Conservation (phyloP, 2,888 invertebrate genomes). For the Eristalis arbustorum region DNA sequence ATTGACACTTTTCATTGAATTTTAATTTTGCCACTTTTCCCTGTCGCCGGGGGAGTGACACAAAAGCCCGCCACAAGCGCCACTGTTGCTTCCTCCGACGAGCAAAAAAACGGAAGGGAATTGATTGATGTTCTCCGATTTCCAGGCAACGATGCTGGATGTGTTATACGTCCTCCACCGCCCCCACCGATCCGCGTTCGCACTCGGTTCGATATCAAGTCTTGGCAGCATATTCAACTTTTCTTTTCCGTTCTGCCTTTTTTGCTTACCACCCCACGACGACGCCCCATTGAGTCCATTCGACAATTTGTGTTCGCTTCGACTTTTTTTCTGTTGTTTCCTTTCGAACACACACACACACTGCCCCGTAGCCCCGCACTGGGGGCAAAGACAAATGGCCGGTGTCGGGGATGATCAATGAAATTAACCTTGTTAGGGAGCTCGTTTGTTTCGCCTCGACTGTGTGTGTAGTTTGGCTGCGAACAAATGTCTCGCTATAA, state of each 20-base stretch:
- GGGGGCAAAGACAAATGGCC: slow-evolving; percentile 77
- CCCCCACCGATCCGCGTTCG: slow-evolving; percentile 24
- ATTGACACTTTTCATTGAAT: slow-evolving; percentile 78
- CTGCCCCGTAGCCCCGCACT: slow-evolving; percentile 37
- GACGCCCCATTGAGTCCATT: slow-evolving; percentile 49
- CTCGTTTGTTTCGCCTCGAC: slow-evolving; percentile 74
- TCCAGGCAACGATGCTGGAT: slow-evolving; percentile 58
- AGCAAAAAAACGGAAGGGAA: slow-evolving; percentile 15
- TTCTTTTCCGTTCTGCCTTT: slow-evolving; percentile 14
- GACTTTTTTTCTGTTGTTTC: slow-evolving; percentile 15
- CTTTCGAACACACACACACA: neutral
- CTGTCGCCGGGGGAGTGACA: neutral
- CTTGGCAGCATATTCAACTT: slow-evolving; percentile 48
- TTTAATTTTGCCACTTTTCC: slow-evolving; percentile 75
- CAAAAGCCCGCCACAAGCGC: slow-evolving; percentile 14
- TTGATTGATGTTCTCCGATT: slow-evolving; percentile 69
- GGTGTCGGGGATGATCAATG: slow-evolving; percentile 73
- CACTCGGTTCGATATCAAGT: slow-evolving; percentile 10
- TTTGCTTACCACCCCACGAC: slow-evolving; percentile 12
- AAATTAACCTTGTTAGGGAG: slow-evolving; percentile 80
- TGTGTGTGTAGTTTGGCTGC: slow-evolving; percentile 57
- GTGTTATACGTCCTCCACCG: slow-evolving; percentile 56
- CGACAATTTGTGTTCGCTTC: slow-evolving; percentile 52
- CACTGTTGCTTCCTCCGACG: slow-evolving; percentile 56
- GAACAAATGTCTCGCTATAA: slow-evolving; percentile 65